Percentiles rank a stretch among this genome's conserved stretches.
Evolutionary conservation across 2,113 vertebrate species (phyloP).

Genomic region (Struthidea cinerea): DNA sequence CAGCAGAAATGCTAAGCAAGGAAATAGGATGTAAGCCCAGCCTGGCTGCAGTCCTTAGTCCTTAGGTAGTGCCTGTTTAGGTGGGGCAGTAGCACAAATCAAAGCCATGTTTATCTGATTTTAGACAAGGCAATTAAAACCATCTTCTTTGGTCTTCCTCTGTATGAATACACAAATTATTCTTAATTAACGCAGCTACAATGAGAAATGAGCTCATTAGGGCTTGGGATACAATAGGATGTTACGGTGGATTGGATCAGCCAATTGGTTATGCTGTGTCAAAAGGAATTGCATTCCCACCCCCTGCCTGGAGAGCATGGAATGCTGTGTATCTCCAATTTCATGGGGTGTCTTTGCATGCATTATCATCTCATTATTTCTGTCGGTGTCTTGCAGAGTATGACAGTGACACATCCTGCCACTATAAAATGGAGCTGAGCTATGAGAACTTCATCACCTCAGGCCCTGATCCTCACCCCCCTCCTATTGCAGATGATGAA

Average conservation of each 20-base stretch:
- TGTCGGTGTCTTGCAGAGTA: constrained; percentile 78
- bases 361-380: not conserved
- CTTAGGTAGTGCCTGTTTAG: not conserved
- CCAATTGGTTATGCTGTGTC: not conserved
- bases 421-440: constrained; percentile 93
- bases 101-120: not conserved
- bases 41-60: not conserved
- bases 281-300: not conserved
- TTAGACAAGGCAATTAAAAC: not conserved
- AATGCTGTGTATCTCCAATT: not conserved
- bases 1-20: not conserved
- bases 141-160: not conserved
- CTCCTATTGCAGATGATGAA: constrained; percentile 92
- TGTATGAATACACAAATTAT: not conserved
- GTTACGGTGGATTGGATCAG: not conserved
- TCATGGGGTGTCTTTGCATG: not conserved
- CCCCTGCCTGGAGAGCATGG: not conserved
- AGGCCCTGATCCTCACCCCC: constrained; percentile 88
- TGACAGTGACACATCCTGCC: constrained; percentile 91
- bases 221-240: not conserved
- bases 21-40: not conserved
- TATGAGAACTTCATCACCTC: constrained; percentile 96
- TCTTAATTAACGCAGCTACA: not conserved
- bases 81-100: not conserved
- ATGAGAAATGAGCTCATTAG: not conserved